phyloP scores from a whole-genome alignment of 2,888 invertebrate genomes.

The Allygus modestus region DNA sequence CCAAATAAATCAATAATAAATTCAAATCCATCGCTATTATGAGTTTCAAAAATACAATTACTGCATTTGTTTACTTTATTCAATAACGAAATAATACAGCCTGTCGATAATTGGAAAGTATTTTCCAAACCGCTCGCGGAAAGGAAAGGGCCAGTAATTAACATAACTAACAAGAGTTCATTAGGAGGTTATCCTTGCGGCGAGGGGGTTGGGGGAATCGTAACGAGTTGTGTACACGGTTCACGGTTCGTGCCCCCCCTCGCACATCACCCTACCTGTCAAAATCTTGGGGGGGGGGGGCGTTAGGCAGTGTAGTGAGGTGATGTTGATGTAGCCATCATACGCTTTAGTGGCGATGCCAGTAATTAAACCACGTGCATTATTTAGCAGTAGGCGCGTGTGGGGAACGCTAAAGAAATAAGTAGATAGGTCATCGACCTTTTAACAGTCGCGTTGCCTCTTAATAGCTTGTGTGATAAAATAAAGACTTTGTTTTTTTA shows the following conservation, averaged over 20 bases:
- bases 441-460: too few relatives aligned
- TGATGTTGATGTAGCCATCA: conserved; percentile 12
- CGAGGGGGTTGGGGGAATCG: not conserved
- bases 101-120: too few relatives aligned
- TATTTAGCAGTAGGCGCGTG: not conserved
- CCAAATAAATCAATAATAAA: too few relatives aligned
- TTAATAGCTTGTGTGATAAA: too few relatives aligned
- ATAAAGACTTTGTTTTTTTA: too few relatives aligned
- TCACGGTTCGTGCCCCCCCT: not conserved
- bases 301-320: not conserved
- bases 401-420: too few relatives aligned
- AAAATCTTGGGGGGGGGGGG: not conserved
- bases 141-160: not conserved
- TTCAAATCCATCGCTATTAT: too few relatives aligned
- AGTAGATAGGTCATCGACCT: too few relatives aligned
- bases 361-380: not conserved
- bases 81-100: too few relatives aligned
- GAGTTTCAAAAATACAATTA: too few relatives aligned
- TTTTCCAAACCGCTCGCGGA: not conserved
- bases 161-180: conserved; percentile 40
- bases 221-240: conserved; percentile 22
- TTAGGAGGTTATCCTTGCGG: conserved; percentile 12
- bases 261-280: not conserved
- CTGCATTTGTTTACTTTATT: too few relatives aligned
- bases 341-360: not conserved